Conservation (phyloP, 1,140 invertebrate genomes). For the Drosophila parvula region DNA sequence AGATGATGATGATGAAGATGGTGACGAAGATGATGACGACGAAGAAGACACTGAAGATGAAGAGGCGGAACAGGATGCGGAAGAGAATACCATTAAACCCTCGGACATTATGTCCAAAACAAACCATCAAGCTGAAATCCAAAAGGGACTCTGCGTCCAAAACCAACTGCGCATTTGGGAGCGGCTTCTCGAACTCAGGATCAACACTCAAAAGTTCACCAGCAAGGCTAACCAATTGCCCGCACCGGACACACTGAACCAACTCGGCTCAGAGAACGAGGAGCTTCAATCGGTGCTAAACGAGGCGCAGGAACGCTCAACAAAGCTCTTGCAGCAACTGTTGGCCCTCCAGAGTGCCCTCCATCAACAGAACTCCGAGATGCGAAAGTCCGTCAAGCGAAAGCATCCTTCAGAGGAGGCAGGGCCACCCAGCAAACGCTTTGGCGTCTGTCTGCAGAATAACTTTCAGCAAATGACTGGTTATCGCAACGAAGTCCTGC, state of each 20-base stretch:
- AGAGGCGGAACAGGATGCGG: slow-evolving; percentile 37
- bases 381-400: slow-evolving; percentile 80
- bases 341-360: slow-evolving; percentile 85
- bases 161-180: slow-evolving; percentile 93
- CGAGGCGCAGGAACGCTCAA: slow-evolving; percentile 86
- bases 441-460: slow-evolving; percentile 87
- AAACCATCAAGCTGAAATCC: slow-evolving; percentile 85
- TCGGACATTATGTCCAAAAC: slow-evolving; percentile 71
- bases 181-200: slow-evolving; percentile 91
- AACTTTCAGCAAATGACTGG: slow-evolving; percentile 87
- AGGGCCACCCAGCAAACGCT: slow-evolving; percentile 85
- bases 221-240: slow-evolving; percentile 91
- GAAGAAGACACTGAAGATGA: slow-evolving; percentile 59
- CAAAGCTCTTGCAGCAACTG: slow-evolving; percentile 88
- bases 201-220: slow-evolving; percentile 93
- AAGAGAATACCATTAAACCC: slow-evolving; percentile 77
- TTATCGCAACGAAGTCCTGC: slow-evolving; percentile 91
- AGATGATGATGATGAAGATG: slow-evolving; percentile 59
- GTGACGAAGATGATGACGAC: slow-evolving; percentile 48
- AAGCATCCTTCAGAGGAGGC: slow-evolving; percentile 81
- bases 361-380: slow-evolving; percentile 66
- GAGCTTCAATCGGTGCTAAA: slow-evolving; percentile 85
- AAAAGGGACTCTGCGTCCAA: slow-evolving; percentile 91
- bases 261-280: slow-evolving; percentile 84
- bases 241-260: slow-evolving; percentile 86